Evolutionary conservation across 2,113 vertebrate species (phyloP).

Genomic region (Xyliphius kryptos): DNA sequence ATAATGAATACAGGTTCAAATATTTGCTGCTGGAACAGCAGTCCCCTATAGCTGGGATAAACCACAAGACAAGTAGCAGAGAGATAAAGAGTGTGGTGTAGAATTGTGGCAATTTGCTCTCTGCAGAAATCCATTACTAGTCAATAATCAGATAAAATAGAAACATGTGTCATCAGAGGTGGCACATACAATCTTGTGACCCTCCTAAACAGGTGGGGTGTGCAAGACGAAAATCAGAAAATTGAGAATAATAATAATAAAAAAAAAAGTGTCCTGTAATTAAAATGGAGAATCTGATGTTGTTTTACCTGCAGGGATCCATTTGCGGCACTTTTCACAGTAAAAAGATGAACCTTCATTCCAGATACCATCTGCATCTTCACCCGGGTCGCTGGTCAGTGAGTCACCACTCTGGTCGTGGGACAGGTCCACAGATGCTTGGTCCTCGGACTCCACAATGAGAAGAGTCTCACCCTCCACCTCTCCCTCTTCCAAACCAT

Average conservation of each 20-base stretch:
- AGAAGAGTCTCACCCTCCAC: conserved; percentile 94
- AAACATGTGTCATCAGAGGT: too few species aligned
- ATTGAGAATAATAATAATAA: too few species aligned
- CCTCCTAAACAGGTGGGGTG: too few species aligned
- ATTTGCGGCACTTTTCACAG: conserved; percentile 96
- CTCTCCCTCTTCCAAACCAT: conserved; percentile 92
- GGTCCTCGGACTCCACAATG: conserved; percentile 92
- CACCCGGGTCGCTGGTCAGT: conserved; percentile 86
- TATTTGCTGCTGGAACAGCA: too few species aligned
- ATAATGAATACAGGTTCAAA: too few species aligned
- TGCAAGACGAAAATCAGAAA: too few species aligned
- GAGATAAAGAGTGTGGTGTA: not conserved
- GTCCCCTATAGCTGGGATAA: too few species aligned
- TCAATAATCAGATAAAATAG: too few species aligned
- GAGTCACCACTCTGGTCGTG: conserved; percentile 96
- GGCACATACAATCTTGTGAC: too few species aligned
- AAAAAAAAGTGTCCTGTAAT: too few species aligned
- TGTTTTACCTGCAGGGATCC: conserved; percentile 85
- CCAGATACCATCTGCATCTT: conserved; percentile 73
- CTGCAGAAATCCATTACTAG: too few species aligned
- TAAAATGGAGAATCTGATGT: not conserved
- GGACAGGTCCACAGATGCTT: conserved; percentile 88
- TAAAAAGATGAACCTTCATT: conserved; percentile 89
- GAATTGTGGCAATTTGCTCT: too few species aligned
- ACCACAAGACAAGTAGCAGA: not conserved